Evolutionary conservation across 35 echinoderm and acorn worm genomes (phyloP).

Genomic region (Apostichopus japonicus): DNA sequence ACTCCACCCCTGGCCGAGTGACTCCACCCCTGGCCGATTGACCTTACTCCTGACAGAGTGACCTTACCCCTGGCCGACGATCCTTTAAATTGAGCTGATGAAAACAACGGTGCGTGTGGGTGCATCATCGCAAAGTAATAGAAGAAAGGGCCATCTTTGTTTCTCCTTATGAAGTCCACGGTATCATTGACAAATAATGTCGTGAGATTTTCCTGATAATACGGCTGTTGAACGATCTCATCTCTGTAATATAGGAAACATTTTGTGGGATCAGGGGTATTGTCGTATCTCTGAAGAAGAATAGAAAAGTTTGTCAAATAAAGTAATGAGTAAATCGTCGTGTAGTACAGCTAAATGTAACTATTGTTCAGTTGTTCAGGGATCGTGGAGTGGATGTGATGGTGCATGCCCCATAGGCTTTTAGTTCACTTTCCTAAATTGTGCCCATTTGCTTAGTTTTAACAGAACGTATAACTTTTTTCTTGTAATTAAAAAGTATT

Average conservation of each 20-base stretch:
- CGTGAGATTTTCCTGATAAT: constrained; percentile 53
- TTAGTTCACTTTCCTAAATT: no score
- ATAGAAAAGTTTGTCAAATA: neutral
- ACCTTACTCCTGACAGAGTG: no score
- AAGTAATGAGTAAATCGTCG: no score
- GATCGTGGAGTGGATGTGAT: no score
- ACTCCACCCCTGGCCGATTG: no score
- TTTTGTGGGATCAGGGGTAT: constrained; percentile 11
- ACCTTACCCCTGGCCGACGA: constrained; percentile 68
- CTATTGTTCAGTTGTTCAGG: no score
- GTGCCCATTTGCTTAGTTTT: no score
- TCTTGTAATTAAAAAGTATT: no score
- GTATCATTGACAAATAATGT: constrained; percentile 56
- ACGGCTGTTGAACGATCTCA: constrained; percentile 61
- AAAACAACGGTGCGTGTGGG: constrained; percentile 58
- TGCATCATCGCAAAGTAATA: constrained; percentile 62
- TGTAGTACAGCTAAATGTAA: no score
- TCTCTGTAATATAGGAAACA: constrained; percentile 69
- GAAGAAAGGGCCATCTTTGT: constrained; percentile 67
- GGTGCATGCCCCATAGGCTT: no score
- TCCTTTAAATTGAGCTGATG: constrained; percentile 41
- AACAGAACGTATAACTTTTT: no score
- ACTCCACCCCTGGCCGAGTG: no score
- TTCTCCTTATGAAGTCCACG: constrained; percentile 54
- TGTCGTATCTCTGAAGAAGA: constrained; percentile 1